Base-by-base conservation (phyloP, 2,888 invertebrate species). In the Frankliniella fusca region DNA sequence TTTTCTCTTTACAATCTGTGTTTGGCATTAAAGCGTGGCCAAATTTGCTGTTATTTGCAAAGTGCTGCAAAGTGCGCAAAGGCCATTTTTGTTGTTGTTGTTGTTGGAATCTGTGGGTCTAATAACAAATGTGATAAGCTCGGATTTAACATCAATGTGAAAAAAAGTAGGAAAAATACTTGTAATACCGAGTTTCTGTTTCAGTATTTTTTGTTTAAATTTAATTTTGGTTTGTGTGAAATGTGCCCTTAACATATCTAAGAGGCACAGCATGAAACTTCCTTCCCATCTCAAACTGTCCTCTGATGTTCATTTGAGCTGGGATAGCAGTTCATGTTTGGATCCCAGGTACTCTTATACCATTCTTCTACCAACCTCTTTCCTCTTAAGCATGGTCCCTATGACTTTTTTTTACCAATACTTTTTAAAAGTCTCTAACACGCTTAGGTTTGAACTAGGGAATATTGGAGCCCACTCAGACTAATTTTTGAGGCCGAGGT, bases 311-410 rank as follows among this genome's bases (percentile, higher is more conserved):
- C 12, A 27, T 23, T 23, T 27, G 70, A 27, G 70, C 12, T 76
- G 70, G 27, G 23, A 12, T 27, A 23, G 38, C 38, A 38, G 70
- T 27, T 9, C 27, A 76, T 76, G 70, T 27, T 23, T 76, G 70
- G 54, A 76, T 27, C 27, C 70, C 70, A 76, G 70, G 70, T 76
- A 76, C 70, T 76, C 70, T 27, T 27, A 27, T 76, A 76, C 70
- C 70, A 76, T 76, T 76, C 27, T 27, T 27, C 10, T 23, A 23
- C 70, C 70, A 23, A 8, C 27, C 70, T 23, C 12, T 76, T 27
- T 27, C 70, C 70, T 27, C 27, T 23, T 70, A 23, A 76, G 70
- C 70, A 76, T 76, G 70, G 23, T 27, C 70, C 38, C 38, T 38
- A 3, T 5, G 5, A 38, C 5, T 38, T 38, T 38, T 38, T 3